Conservation (phyloP, 92 coral and sea anemone species). For the Heteractis magnifica region DNA sequence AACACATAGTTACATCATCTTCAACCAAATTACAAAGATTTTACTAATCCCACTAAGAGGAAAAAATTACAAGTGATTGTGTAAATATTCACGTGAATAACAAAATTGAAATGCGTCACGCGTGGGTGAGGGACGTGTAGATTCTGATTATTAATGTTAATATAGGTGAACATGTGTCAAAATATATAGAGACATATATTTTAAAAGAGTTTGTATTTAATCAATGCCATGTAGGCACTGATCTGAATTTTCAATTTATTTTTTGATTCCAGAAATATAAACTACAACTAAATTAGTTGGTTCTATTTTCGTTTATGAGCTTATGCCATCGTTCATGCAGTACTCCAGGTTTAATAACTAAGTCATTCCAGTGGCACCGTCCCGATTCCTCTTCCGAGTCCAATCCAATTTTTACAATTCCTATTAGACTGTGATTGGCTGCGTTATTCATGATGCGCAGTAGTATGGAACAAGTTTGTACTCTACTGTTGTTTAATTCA, state of each 20-base stretch:
- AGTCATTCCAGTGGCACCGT: constrained; percentile 27
- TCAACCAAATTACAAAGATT: not conserved
- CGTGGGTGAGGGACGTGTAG: not conserved
- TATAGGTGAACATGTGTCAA: not conserved
- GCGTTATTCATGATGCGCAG: constrained; percentile 31
- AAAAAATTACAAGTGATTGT: too few relatives aligned
- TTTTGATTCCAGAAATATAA: not conserved
- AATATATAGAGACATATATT: not conserved
- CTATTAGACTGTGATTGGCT: constrained; percentile 16
- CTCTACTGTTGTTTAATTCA: constrained; percentile 15
- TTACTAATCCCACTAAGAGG: not conserved
- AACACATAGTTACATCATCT: not conserved
- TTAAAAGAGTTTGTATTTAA: not conserved
- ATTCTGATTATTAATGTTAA: not conserved
- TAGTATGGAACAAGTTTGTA: not conserved
- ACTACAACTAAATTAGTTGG: not conserved
- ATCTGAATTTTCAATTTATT: not conserved
- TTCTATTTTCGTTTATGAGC: not conserved
- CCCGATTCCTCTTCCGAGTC: constrained; percentile 34
- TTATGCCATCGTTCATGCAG: constrained; percentile 13
- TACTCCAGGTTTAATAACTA: not conserved
- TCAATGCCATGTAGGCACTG: too few relatives aligned
- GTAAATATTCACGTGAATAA: not conserved
- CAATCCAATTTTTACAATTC: constrained; percentile 34
- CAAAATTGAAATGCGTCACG: not conserved